phyloP scores from a whole-genome alignment of 2,888 invertebrate species.

The Hypercompe scribonia region DNA sequence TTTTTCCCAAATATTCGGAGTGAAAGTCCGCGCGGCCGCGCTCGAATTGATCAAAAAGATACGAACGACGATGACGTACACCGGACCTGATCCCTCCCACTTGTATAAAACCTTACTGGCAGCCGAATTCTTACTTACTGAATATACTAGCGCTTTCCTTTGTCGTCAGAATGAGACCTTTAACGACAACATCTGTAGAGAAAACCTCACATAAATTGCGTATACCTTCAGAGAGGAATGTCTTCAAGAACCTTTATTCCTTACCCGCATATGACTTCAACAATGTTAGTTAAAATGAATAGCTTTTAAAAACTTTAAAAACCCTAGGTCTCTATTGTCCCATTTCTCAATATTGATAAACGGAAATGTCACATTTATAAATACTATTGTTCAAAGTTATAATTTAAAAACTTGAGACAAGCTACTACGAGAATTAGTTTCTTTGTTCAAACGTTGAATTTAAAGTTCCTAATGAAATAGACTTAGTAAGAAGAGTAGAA shows the following conservation, averaged over 20 bases:
- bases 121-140: not conserved
- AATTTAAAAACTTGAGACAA: not conserved
- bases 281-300: not conserved
- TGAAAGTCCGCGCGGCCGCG: constrained; percentile 77
- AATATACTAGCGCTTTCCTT: constrained; percentile 4
- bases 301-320: not conserved
- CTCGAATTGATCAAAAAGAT: constrained; percentile 72
- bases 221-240: not conserved
- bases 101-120: constrained; percentile 3
- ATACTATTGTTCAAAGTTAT: not conserved
- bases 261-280: not conserved
- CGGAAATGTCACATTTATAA: not conserved
- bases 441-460: not conserved
- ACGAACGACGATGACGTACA: constrained; percentile 37
- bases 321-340: not conserved
- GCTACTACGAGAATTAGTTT: not conserved
- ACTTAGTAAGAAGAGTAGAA: not conserved
- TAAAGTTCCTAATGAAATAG: not conserved
- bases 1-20: constrained; percentile 86
- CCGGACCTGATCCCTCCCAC: constrained; percentile 3
- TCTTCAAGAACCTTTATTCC: not conserved
- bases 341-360: not conserved
- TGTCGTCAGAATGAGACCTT: not conserved
- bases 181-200: not conserved
- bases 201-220: not conserved